phyloP scores from a whole-genome alignment of 2,888 invertebrate species.

The Macropis europaea region DNA sequence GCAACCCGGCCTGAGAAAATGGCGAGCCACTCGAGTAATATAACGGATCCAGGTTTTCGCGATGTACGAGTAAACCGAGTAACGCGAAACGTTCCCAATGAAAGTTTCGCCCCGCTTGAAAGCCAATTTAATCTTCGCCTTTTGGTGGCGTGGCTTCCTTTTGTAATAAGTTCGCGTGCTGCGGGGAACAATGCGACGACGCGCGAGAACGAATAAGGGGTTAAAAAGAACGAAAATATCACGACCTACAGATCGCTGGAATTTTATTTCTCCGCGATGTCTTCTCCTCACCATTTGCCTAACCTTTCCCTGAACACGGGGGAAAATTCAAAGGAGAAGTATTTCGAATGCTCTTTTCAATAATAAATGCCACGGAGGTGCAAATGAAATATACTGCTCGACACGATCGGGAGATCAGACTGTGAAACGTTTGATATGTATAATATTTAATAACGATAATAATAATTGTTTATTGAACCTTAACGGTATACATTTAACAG shows the following conservation, averaged over 20 bases:
- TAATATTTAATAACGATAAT: too few species aligned
- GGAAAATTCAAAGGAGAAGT: too few species aligned
- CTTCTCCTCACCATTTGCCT: conserved; percentile 12
- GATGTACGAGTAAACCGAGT: conserved; percentile 27
- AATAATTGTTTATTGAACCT: too few species aligned
- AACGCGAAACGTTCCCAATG: conserved; percentile 26
- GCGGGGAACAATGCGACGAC: conserved; percentile 42
- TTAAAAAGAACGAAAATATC: conserved; percentile 12
- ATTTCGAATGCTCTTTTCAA: too few species aligned
- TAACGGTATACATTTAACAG: too few species aligned
- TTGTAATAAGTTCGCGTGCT: conserved; percentile 60
- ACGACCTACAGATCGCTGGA: conserved; percentile 20
- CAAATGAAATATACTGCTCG: too few species aligned
- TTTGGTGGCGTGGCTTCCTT: conserved; percentile 54
- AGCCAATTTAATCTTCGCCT: conserved; percentile 65
- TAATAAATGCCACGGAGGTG: too few species aligned
- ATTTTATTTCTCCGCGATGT: conserved; percentile 9
- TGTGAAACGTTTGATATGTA: too few species aligned
- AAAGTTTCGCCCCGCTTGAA: conserved; percentile 55
- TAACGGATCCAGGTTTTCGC: conserved; percentile 43
- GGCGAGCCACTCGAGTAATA: conserved; percentile 29
- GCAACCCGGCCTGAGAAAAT: conserved; percentile 13
- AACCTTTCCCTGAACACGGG: conserved; percentile 1
- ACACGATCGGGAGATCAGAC: too few species aligned
- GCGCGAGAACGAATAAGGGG: conserved; percentile 17